These are phyloP conservation scores for Formica selysi DNA, from an alignment of 1,140 invertebrate genomes.

Conservation along the genomic window DNA sequence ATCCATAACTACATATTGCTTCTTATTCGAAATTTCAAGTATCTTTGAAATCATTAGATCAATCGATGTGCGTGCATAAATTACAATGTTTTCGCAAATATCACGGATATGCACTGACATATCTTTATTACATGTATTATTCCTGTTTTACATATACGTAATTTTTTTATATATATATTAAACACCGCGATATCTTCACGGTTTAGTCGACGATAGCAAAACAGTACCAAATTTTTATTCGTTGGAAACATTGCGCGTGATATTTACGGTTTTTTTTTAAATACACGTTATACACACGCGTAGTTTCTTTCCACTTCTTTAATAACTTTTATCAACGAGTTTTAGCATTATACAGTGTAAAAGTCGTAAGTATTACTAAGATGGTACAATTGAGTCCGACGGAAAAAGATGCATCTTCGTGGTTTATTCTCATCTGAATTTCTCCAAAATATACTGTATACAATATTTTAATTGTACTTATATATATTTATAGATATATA, in stretches of 20 bases:
- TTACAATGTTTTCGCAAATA: slow-evolving; percentile 66
- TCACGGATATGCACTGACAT: slow-evolving; percentile 59
- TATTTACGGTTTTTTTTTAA: slow-evolving; percentile 55
- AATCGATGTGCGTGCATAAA: slow-evolving; percentile 55
- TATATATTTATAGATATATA: slow-evolving; percentile 82
- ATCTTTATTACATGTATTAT: slow-evolving; percentile 24
- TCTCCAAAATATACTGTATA: slow-evolving; percentile 86
- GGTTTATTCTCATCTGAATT: slow-evolving; percentile 84
- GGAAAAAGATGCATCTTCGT: slow-evolving; percentile 75
- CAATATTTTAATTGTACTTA: slow-evolving; percentile 86
- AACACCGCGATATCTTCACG: slow-evolving; percentile 42
- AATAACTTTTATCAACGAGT: slow-evolving; percentile 63
- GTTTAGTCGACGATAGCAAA: not conserved
- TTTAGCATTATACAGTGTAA: slow-evolving; percentile 70
- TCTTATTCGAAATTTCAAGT: slow-evolving; percentile 70
- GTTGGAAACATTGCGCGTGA: slow-evolving; percentile 32
- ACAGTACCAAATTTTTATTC: not conserved
- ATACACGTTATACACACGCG: slow-evolving; percentile 61
- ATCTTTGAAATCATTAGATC: slow-evolving; percentile 60
- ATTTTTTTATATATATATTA: slow-evolving; percentile 42
- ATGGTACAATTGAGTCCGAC: slow-evolving; percentile 75
- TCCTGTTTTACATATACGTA: not conserved
- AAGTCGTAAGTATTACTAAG: slow-evolving; percentile 69
- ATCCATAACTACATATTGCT: slow-evolving; percentile 73
- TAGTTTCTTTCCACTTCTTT: slow-evolving; percentile 33